phyloP scores from a whole-genome alignment of 2,113 vertebrate species.

The Rallus limicola region DNA sequence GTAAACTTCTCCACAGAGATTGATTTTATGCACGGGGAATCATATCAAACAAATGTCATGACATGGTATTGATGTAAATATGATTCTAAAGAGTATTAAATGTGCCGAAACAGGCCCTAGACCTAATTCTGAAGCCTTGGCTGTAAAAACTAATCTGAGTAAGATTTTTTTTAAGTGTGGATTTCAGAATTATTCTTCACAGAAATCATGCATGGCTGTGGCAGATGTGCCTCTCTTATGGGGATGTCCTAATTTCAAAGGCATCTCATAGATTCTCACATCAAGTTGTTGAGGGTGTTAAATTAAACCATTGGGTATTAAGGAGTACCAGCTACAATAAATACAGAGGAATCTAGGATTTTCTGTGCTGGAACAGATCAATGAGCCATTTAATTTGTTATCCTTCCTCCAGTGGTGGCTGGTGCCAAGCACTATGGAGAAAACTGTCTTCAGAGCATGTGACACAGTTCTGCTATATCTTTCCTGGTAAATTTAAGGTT shows the following conservation, averaged over 20 bases:
- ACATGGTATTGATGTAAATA: background rate
- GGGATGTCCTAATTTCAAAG: background rate
- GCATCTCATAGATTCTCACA: background rate
- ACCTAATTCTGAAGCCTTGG: background rate
- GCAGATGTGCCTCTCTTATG: background rate
- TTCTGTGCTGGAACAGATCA: slow-evolving; percentile 3
- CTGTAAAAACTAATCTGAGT: background rate
- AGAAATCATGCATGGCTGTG: background rate
- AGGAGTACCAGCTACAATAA: background rate
- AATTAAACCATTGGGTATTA: background rate
- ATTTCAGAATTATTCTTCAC: background rate
- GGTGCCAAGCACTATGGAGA: background rate
- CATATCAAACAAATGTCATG: background rate
- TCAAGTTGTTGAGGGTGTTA: background rate
- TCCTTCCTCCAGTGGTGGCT: background rate
- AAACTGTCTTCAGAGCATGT: background rate
- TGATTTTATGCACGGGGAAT: background rate
- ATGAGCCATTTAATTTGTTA: slow-evolving; percentile 38
- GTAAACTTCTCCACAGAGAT: background rate
- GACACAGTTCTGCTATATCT: background rate
- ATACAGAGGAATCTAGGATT: background rate
- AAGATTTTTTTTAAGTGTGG: background rate
- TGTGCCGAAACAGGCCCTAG: background rate
- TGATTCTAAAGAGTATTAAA: background rate
- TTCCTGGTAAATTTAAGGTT: background rate